Evolutionary conservation across 2,113 vertebrate genomes (phyloP).

Genomic region (Enhydra lutris): DNA sequence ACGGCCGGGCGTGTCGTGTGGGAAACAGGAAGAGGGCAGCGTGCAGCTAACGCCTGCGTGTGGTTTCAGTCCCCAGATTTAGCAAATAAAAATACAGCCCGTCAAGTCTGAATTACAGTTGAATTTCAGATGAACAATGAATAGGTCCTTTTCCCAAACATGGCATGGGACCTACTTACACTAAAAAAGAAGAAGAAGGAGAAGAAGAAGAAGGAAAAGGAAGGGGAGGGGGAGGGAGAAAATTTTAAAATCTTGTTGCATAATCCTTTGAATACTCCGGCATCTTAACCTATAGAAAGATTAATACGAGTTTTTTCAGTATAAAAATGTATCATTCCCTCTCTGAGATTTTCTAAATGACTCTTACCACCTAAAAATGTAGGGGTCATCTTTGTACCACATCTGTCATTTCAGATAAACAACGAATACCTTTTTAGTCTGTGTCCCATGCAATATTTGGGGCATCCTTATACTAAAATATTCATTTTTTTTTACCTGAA

Average conservation of each 20-base stretch:
- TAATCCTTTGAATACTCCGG: background rate
- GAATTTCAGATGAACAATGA: background rate
- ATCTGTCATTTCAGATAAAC: background rate
- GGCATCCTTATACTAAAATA: background rate
- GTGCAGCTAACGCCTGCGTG: background rate
- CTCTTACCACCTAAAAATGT: background rate
- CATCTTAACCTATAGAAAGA: background rate
- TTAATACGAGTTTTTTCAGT: background rate
- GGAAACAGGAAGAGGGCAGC: background rate
- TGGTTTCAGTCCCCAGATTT: background rate
- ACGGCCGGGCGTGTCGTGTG: accelerated
- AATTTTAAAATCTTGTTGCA: background rate
- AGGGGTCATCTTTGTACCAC: background rate
- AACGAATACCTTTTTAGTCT: background rate
- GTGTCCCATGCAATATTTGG: background rate
- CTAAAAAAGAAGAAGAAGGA: background rate
- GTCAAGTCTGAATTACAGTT: background rate
- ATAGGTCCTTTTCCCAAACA: background rate
- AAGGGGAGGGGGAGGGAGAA: too few relatives aligned
- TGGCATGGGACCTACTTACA: background rate
- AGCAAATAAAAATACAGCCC: background rate
- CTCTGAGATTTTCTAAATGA: background rate
- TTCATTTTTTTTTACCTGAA: background rate
- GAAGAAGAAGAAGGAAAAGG: too few relatives aligned
- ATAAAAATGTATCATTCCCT: background rate